These are phyloP conservation scores for Ormia ochracea DNA, from an alignment of 2,888 invertebrate species.

Conservation along the genomic window DNA sequence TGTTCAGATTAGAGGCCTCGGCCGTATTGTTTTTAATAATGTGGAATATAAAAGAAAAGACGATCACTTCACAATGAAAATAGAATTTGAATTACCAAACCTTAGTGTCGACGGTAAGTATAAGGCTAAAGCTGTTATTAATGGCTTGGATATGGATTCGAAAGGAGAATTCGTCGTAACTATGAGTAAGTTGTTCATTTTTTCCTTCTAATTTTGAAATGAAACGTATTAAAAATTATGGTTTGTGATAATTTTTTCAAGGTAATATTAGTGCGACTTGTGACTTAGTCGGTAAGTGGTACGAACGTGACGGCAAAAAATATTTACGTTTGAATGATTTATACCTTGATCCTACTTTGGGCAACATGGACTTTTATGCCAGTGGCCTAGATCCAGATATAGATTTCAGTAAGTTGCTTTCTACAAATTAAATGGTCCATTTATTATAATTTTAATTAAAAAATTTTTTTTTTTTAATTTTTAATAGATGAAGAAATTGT, in stretches of 20 bases:
- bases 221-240: background rate
- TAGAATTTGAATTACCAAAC: slow-evolving; percentile 77
- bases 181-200: slow-evolving; percentile 79
- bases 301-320: slow-evolving; percentile 78
- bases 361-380: slow-evolving; percentile 80
- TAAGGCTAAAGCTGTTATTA: slow-evolving; percentile 81
- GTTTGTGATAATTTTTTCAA: slow-evolving; percentile 66
- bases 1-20: slow-evolving; percentile 79
- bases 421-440: background rate
- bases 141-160: slow-evolving; percentile 80
- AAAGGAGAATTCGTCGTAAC: slow-evolving; percentile 80
- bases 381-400: slow-evolving; percentile 81
- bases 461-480: background rate
- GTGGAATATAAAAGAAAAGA: slow-evolving; percentile 77
- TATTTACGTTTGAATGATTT: slow-evolving; percentile 80
- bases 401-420: slow-evolving; percentile 80
- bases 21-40: slow-evolving; percentile 78
- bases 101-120: slow-evolving; percentile 80
- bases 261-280: slow-evolving; percentile 80
- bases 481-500: slow-evolving; percentile 70
- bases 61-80: slow-evolving; percentile 72
- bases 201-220: background rate
- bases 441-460: background rate
- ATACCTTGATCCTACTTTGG: slow-evolving; percentile 81
- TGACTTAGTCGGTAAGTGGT: slow-evolving; percentile 80